Conservation (phyloP, 2,113 vertebrate species). For the Apodemus sylvaticus region DNA sequence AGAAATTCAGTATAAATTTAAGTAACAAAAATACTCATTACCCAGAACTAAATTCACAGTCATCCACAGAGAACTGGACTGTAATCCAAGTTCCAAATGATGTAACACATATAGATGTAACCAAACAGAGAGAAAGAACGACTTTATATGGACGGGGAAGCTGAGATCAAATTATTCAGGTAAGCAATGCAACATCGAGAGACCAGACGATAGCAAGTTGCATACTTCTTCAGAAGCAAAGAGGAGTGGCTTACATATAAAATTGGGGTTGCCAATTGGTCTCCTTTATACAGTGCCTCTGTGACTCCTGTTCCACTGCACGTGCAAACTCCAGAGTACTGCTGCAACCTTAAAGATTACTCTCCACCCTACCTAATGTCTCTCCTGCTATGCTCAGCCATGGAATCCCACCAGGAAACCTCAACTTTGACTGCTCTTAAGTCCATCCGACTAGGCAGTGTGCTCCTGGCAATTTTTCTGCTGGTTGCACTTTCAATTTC, state of each 20-base stretch:
- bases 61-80: constrained; percentile 34
- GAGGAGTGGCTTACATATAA: constrained; percentile 20
- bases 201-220: background rate
- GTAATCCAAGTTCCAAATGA: constrained; percentile 47
- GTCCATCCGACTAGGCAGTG: background rate
- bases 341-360: background rate
- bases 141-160: constrained; percentile 7
- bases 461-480: background rate
- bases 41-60: constrained; percentile 53
- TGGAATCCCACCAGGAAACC: background rate
- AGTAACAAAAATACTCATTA: constrained; percentile 51
- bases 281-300: background rate
- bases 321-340: background rate
- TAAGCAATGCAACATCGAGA: constrained; percentile 32
- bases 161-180: constrained; percentile 46
- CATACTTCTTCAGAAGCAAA: background rate
- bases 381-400: background rate
- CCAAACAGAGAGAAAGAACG: constrained; percentile 5
- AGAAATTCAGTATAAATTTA: constrained; percentile 47
- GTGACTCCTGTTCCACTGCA: background rate
- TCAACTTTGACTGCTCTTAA: background rate
- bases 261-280: background rate
- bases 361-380: background rate
- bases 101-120: background rate
- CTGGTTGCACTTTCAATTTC: background rate